phyloP scores from a whole-genome alignment of 2,797 vertebrate genomes.

The Columba guinea region DNA sequence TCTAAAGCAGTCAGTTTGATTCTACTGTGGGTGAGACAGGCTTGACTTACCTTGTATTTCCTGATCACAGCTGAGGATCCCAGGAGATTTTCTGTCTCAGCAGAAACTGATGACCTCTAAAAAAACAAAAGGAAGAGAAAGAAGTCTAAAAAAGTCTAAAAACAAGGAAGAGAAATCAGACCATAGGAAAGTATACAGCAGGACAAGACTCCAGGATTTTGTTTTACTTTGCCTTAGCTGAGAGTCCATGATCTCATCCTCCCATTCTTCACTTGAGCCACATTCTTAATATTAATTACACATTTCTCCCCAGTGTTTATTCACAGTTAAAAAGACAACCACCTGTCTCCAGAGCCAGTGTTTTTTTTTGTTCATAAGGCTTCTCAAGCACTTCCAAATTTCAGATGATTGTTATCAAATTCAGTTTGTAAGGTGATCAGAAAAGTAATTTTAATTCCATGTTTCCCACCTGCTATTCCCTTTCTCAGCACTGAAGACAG shows the following conservation, averaged over 20 bases:
- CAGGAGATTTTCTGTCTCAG: not conserved
- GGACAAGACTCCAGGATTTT: not conserved
- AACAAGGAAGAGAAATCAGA: not conserved
- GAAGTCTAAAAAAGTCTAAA: not conserved
- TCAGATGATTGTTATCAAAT: not conserved
- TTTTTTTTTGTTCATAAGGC: not conserved
- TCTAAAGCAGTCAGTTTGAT: conserved; percentile 14
- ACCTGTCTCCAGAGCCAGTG: not conserved
- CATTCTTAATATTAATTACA: not conserved
- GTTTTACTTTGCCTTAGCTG: not conserved
- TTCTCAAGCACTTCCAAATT: conserved; percentile 19
- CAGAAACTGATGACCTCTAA: conserved; percentile 7
- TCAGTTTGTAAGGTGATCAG: not conserved
- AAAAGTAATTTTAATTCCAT: not conserved
- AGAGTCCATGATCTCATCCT: not conserved
- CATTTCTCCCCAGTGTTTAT: conserved; percentile 6
- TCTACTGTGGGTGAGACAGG: not conserved
- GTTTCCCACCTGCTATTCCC: not conserved
- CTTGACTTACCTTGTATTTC: conserved; percentile 79
- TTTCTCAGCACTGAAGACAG: not conserved
- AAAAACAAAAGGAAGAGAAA: not conserved
- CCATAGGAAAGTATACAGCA: not conserved
- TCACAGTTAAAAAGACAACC: not conserved
- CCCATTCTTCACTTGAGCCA: not conserved
- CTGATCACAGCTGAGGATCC: conserved; percentile 35